Evolutionary conservation across 1,140 invertebrate species (phyloP).

Genomic region (Penaeus japonicus): DNA sequence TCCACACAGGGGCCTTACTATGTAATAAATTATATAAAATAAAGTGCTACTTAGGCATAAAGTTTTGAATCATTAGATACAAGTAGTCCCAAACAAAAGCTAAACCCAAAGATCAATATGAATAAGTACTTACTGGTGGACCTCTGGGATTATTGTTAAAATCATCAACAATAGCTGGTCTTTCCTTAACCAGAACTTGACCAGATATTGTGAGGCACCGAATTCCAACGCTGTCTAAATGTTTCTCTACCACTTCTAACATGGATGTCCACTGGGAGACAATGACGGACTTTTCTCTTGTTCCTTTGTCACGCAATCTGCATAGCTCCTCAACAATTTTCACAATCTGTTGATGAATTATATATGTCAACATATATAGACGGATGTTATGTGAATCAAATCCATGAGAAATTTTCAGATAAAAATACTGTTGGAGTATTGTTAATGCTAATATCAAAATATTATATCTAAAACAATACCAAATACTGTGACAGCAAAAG

Average conservation of each 20-base stretch:
- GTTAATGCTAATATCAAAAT: no score
- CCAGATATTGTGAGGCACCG: slow-evolving; percentile 24
- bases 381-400: no score
- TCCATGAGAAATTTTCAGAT: not conserved
- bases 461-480: no score
- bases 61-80: no score
- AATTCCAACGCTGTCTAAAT: not conserved
- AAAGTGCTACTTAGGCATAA: no score
- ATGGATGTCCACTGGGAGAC: slow-evolving; percentile 30
- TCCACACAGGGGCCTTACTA: no score
- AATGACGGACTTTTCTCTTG: slow-evolving; percentile 4
- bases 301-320: not conserved
- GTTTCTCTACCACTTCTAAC: not conserved
- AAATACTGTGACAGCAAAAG: not conserved
- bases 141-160: slow-evolving; percentile 15
- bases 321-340: not conserved
- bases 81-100: not conserved
- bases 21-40: no score
- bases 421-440: not conserved
- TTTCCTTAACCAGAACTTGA: slow-evolving; percentile 3
- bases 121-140: not conserved
- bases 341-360: not conserved
- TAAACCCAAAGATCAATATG: not conserved
- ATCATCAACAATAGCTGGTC: not conserved
- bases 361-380: not conserved